Evolutionary conservation across 2,888 invertebrate genomes (phyloP), one percentile per base, ranked within the genome.

Genomic region (Labia minor): DNA sequence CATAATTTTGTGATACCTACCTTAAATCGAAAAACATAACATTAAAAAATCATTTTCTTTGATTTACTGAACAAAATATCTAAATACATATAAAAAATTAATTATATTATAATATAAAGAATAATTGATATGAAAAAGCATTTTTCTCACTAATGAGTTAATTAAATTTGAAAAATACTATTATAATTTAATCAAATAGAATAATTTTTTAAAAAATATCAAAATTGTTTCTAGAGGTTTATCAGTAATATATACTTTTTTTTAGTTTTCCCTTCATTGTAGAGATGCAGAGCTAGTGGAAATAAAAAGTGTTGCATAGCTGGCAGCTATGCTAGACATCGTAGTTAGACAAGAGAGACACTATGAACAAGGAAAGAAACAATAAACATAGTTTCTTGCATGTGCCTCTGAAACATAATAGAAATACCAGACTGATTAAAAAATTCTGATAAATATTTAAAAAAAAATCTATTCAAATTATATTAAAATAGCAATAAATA

Each of bases 341-440:
- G 49, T 49, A 49, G 49, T 49, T 49, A 49, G 49, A 49, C n/a
- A 49, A 11, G 16, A 49, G 49, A 49, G 49, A 49, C 49, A 49
- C 49, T 49, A n/a, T 33, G 6, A 33, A 33, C 33, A 49, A 49
- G 49, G 49, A 49, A 49, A 49, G 49, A 49, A 49, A 49, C 49
- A 49, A n/a, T 49, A 10, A 49, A n/a, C 6, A 33, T 2, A 49
- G 49, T 49, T 49, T 83, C 83, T 84, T 85, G 86, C 88, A 87
- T 86, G 88, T 89, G 89, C 89, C 89, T 89, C 89, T 89, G 89
- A 87, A 88, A 83, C 86, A 82, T 78, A n/a, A 78, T 77, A 80
- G 81, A 80, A 84, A 77, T 76, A 78, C 79, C 79, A 79, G 78
- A 80, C 79, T 79, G 79, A 79, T 80, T 77, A 80, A 73, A 72